Base-by-base conservation (phyloP, 2,888 invertebrate species). In the Malthinus flaveolus region DNA sequence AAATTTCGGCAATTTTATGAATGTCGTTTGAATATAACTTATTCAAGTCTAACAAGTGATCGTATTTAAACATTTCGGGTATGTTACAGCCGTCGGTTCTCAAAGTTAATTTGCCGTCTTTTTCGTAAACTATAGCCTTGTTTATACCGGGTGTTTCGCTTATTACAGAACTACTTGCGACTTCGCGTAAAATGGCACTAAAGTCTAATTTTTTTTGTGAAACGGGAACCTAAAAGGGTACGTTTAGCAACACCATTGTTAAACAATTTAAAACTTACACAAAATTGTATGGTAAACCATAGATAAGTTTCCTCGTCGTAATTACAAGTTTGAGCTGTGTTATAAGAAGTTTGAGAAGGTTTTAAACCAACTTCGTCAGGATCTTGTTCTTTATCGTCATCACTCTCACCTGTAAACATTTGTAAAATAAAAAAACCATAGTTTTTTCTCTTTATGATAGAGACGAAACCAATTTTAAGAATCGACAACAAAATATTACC, bases 61-160 rank as follows among this genome's bases (percentile, higher is more conserved):
- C 82, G 74, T 93, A 90, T 69, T 91, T 89, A 70, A 89, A 93
- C 88, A 99, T 91, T 81, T 93, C 93, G 48, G 86, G 81, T 53
- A 98, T 88, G 73, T 98, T 98, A 48, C 97, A 90, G 3, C 98
- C 99, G 73, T 99, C 98, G 0, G 98, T 98, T 78, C 93, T 93
- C 1, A 99, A 81, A 62, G 87, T 84, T 0, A 88, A 78, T 11
- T 69, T 79, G 12, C 84, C 80, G 47, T 85, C 82, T 69, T 88
- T 87, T 71, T 84, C 83, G 62, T 89, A 89, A 0, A 92, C 88
- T 53, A 97, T 92, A 0, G 95, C 95, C 56, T 92, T 84, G 69
- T 87, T 91, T 58, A 98, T 94, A 37, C 87, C 83, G 1, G 87
- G 85, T 0, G 92, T 86, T 78, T 94, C 87, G 77, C 91, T 87